Base-by-base conservation (phyloP, 2,113 vertebrate species). In the Melanocharis versteri region DNA sequence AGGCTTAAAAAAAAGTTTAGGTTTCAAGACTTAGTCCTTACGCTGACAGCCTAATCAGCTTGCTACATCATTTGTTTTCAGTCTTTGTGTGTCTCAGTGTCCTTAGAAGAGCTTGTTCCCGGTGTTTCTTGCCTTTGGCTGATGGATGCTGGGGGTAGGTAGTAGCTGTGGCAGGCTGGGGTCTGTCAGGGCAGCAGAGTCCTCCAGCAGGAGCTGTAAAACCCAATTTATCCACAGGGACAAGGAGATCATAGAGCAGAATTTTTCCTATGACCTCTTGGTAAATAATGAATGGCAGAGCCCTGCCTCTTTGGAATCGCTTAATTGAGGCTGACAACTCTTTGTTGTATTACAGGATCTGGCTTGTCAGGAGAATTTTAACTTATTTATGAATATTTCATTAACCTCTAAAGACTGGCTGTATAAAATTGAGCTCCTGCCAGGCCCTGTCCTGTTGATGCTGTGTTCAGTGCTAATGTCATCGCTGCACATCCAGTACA, bases 381-480 rank as follows among this genome's bases (percentile, higher is more conserved):
- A 92, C 84, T 91, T 96, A 81, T 93, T 85, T 97, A 89, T 97
- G 94, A 95, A 95, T 96, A 96, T 96, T 97, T 95, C 93, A 96
- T 94, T 96, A 87, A 94, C 87, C 75, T 95, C 88, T 95, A 70
- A 93, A 97, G 95, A 84, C 90, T 94, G 58, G 80, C 72, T 90
- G 88, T 90, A 77, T 54, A 84, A 94, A 89, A 81, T 45, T 0
- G 5, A 68, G 89, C 69, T 75, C 42, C 53, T 97, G 94, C 92
- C 90, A 97, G 93, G 70, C 73, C 51, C 72, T 89, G 96, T 95
- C 95, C 97, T 87, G 62, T 53, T 37, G 82, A 56, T 61, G 79
- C 60, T 94, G 20, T 84, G 47, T 84, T 88, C 26, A 3, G 85
- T 78, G 79, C 71, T 93, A 90, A 89, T 87, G 68, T 94, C 88